These are phyloP conservation scores for Nothobranchius kuhntae DNA, from an alignment of 2,113 vertebrate genomes.

Conservation along the genomic window DNA sequence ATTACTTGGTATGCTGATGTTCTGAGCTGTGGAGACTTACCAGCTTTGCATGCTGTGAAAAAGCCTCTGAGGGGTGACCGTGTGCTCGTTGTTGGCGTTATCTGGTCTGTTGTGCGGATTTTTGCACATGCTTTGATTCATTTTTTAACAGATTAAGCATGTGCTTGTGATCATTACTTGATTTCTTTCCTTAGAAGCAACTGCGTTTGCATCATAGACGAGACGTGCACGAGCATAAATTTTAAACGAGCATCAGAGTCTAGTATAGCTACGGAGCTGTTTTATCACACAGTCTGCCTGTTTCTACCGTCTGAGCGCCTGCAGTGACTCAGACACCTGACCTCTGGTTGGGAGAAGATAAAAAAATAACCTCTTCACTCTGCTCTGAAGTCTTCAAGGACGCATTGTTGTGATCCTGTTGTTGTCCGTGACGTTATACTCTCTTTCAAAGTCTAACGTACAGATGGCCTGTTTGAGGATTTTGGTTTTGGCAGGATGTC, in stretches of 20 bases:
- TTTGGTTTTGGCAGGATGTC: constrained; percentile 57
- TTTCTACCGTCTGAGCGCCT: constrained; percentile 26
- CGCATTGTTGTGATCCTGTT: constrained; percentile 20
- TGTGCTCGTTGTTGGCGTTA: constrained; percentile 32
- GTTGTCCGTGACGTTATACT: constrained; percentile 16
- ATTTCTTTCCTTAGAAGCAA: constrained; percentile 3
- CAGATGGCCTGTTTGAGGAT: constrained; percentile 53
- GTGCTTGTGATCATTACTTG: constrained; percentile 17
- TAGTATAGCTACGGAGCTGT: constrained; percentile 4
- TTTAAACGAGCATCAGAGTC: neutral
- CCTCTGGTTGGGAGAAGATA: constrained; percentile 7
- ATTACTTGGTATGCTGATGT: constrained; percentile 52
- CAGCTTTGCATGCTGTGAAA: constrained; percentile 57
- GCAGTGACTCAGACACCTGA: constrained; percentile 27
- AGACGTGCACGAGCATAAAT: neutral
- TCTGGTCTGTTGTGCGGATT: constrained; percentile 23
- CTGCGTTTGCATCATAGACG: neutral
- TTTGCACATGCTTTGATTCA: constrained; percentile 19
- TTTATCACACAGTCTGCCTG: constrained; percentile 11
- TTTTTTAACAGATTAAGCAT: constrained; percentile 31
- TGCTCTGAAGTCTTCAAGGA: constrained; percentile 49
- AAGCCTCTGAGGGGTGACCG: constrained; percentile 20
- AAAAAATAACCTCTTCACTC: constrained; percentile 33
- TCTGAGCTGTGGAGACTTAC: constrained; percentile 36
- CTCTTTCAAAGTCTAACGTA: constrained; percentile 26